These are phyloP conservation scores for Xiphorhynchus elegans DNA, from an alignment of 2,113 vertebrate genomes.

Conservation along the genomic window DNA sequence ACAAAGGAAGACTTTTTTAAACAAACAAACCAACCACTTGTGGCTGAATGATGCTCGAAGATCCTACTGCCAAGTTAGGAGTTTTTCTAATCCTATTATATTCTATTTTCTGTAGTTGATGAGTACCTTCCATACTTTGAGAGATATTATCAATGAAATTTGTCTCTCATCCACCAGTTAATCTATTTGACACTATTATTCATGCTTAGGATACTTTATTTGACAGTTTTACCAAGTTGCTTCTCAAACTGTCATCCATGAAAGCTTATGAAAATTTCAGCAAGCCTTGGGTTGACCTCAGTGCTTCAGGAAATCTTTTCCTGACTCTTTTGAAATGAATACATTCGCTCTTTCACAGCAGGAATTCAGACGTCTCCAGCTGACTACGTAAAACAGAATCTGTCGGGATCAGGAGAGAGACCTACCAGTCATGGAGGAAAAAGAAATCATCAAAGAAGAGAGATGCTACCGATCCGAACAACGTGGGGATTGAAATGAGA, in stretches of 20 bases:
- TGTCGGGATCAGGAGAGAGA: no score
- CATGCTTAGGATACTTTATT: background rate
- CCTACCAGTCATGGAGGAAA: no score
- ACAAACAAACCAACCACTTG: rapidly evolving
- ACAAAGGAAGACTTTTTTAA: background rate
- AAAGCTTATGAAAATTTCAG: background rate
- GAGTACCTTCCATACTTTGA: background rate
- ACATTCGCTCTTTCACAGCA: background rate
- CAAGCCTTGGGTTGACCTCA: background rate
- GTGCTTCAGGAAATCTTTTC: background rate
- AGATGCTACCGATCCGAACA: no score
- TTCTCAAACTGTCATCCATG: background rate
- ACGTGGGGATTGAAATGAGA: no score
- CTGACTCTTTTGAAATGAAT: background rate
- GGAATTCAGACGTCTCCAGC: background rate
- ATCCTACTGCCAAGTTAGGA: background rate
- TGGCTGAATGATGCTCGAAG: background rate
- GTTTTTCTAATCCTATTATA: background rate
- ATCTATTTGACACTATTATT: background rate
- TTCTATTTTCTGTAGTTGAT: background rate
- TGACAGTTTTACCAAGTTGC: background rate
- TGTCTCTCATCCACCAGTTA: background rate
- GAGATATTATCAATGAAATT: background rate
- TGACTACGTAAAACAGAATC: background rate
- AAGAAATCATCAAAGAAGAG: no score